A percentile compares a stretch with the other conserved stretches of the same genome.
These are phyloP conservation scores for Galemys pyrenaicus DNA, from an alignment of 2,113 vertebrate species.

Conservation along the genomic window DNA sequence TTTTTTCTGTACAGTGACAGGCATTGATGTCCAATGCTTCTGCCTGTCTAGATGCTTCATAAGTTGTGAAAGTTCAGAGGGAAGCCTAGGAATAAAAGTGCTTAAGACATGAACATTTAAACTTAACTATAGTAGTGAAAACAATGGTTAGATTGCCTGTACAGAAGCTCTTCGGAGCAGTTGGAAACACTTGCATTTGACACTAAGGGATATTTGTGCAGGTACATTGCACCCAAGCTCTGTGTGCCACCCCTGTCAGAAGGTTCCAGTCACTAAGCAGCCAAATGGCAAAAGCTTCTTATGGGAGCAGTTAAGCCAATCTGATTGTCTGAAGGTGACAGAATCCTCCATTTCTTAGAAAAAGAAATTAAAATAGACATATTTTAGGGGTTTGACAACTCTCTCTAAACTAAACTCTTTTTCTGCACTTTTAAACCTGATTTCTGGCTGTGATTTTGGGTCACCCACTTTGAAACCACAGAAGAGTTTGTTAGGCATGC, in stretches of 20 bases:
- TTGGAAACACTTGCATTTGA: constrained; percentile 7
- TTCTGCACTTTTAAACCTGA: background rate
- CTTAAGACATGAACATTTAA: constrained; percentile 36
- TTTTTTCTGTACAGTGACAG: background rate
- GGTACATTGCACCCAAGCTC: background rate
- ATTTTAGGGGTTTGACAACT: background rate
- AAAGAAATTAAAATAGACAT: constrained; percentile 49
- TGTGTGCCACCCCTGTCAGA: background rate
- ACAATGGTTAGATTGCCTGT: constrained; percentile 47
- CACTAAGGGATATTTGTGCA: constrained; percentile 22
- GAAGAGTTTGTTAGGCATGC: constrained; percentile 28
- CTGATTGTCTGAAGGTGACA: constrained; percentile 47
- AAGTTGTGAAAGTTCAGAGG: background rate
- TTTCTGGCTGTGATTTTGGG: constrained; percentile 21
- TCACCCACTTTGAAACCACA: background rate
- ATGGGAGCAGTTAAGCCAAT: constrained; percentile 28
- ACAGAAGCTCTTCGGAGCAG: background rate
- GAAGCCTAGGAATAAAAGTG: background rate
- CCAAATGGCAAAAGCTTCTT: constrained; percentile 55
- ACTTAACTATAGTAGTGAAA: background rate
- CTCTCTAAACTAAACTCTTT: background rate
- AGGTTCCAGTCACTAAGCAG: constrained; percentile 25
- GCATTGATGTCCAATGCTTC: background rate
- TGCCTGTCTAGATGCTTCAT: background rate
- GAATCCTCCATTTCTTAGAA: background rate